These are phyloP conservation scores for Acanthopleura granulata DNA, from an alignment of 2,888 invertebrate genomes.

Conservation along the genomic window DNA sequence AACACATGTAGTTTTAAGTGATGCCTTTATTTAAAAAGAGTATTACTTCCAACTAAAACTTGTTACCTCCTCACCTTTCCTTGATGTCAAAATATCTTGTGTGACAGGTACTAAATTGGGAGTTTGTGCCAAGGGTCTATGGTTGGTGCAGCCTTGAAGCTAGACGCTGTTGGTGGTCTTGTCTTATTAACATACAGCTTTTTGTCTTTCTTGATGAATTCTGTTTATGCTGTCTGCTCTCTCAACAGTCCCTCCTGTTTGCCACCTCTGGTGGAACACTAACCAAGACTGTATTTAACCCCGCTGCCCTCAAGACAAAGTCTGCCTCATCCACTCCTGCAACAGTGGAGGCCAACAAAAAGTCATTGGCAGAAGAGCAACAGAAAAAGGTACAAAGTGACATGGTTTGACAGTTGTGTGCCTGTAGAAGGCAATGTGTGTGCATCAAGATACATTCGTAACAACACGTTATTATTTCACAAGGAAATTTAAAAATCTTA, in stretches of 20 bases:
- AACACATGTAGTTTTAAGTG: too few species aligned
- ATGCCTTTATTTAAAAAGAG: too few species aligned
- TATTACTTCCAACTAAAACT: too few species aligned
- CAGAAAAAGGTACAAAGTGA: background rate
- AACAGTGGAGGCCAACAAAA: background rate
- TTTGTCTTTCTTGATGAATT: background rate
- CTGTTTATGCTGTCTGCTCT: background rate
- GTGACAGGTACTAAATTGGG: too few species aligned
- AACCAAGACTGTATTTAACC: slow-evolving; percentile 73
- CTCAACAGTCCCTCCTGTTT: slow-evolving; percentile 39
- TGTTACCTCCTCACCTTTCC: too few species aligned
- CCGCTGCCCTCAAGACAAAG: slow-evolving; percentile 63
- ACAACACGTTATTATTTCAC: background rate
- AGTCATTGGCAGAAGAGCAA: background rate
- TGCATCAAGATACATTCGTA: background rate
- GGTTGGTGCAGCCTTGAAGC: too few species aligned
- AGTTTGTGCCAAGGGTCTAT: too few species aligned
- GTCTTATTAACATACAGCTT: background rate
- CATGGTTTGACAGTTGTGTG: background rate
- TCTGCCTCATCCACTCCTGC: slow-evolving; percentile 48
- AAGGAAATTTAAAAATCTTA: too few species aligned
- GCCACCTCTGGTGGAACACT: slow-evolving; percentile 67
- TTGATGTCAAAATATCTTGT: too few species aligned
- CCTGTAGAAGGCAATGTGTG: background rate
- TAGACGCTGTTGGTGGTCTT: too few species aligned